Base-by-base conservation (phyloP, 1,140 invertebrate genomes). In the Neodiprion fabricii region DNA sequence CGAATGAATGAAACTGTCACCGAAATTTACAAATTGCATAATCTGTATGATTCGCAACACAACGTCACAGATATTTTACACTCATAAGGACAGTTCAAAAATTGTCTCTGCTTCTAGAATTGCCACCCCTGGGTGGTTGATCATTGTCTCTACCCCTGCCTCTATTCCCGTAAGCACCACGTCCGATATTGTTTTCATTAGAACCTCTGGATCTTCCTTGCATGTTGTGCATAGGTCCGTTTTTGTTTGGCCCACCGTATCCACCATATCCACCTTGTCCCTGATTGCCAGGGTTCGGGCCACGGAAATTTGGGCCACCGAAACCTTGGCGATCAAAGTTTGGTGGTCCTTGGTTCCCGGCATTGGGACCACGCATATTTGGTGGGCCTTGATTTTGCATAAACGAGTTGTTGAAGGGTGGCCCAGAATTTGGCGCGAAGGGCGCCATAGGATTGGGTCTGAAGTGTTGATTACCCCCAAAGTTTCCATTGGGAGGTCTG, bases 301-400 rank as follows among this genome's bases (percentile, higher is more conserved):
- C 79, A 40, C 83, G 77, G 17, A 87, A 88, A 72, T 85, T 85
- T 0, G 84, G 80, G 1, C 82, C 82, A 2, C 82, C 82, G 28
- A 86, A 87, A 1, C 81, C 81, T 0, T 82, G 80, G n/a, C 85
- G 53, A 12, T 87, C 86, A 47, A 88, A 86, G 50, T 83, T 85
- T 11, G 83, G 80, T 7, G 83, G 81, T 7, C 79, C 79, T 14
- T 76, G 76, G 72, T 82, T 85, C n/a, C 76, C 73, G 0, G 78
- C 49, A 71, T 79, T 79, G 0, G 76, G 80, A 40, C 80, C 83
- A 8, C 85, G 79, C 12, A 87, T 87, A 48, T 83, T 86, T 0
- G 86, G 84, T 7, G 85, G 82, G 2, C 85, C 86, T 71, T 76
- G 82, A 9, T 61, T 61, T 17, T 12, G 11, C 53, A 61, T 61